Evolutionary conservation across 2,797 vertebrate species (phyloP).

Genomic region (Galago senegalensis): DNA sequence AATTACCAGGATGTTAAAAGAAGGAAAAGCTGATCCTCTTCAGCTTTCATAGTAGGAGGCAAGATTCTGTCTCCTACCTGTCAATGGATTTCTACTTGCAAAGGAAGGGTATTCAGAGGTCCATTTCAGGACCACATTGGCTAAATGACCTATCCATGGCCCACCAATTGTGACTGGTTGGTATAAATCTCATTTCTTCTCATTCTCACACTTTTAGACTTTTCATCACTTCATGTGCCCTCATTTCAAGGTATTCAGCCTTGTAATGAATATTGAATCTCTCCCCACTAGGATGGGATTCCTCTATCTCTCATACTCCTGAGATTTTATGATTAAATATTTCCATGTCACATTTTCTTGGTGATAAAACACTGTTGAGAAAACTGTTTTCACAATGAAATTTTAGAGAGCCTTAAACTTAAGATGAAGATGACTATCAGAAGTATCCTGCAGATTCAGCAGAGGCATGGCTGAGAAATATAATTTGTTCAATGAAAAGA

Average conservation of each 20-base stretch:
- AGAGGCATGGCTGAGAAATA: constrained; percentile 60
- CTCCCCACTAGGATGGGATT: neutral
- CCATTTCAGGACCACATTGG: neutral
- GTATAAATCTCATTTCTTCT: neutral
- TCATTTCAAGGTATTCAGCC: neutral
- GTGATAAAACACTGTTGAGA: constrained; percentile 48
- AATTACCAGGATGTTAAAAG: neutral
- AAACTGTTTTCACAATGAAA: constrained; percentile 73
- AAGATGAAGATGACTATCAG: constrained; percentile 75
- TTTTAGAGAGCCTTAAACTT: constrained; percentile 69
- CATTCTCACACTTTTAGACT: neutral
- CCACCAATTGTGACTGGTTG: neutral
- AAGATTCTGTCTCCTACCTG: neutral
- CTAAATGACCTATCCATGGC: neutral
- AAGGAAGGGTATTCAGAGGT: neutral
- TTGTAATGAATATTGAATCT: neutral
- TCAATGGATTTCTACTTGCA: neutral
- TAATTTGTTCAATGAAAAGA: constrained; percentile 66
- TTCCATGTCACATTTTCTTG: constrained; percentile 60
- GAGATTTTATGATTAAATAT: constrained; percentile 63
- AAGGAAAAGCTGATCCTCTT: neutral
- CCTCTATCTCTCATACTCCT: constrained; percentile 24
- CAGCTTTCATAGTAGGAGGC: neutral
- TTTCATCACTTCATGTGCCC: neutral
- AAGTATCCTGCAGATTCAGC: constrained; percentile 71